Conservation (phyloP, 2,797 vertebrate genomes). For the Taeniopygia guttata region DNA sequence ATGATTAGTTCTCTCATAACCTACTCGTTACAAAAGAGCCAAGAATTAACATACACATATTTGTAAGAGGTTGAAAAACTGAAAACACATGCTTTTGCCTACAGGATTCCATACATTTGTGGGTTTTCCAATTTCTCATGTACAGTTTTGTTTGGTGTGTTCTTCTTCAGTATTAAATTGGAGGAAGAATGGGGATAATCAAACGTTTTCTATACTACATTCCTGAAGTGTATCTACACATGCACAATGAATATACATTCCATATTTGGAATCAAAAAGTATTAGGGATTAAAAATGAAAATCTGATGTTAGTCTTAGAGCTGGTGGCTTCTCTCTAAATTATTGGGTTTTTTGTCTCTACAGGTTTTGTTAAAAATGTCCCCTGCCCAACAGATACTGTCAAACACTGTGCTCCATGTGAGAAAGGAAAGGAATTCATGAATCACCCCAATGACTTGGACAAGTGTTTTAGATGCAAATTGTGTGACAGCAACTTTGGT, state of each 20-base stretch:
- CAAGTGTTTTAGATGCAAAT: background rate
- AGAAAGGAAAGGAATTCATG: slow-evolving; percentile 9
- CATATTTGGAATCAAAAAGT: background rate
- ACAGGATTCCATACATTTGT: background rate
- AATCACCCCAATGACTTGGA: background rate
- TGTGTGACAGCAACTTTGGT: slow-evolving; percentile 6
- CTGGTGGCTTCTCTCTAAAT: background rate
- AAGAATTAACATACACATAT: background rate
- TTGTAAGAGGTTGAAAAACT: background rate
- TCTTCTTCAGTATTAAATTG: background rate
- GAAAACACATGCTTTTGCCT: background rate
- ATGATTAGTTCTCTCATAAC: background rate
- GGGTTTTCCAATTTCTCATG: background rate
- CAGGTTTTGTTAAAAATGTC: slow-evolving; percentile 36
- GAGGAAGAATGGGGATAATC: background rate
- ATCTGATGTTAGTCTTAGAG: background rate
- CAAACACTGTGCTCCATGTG: background rate
- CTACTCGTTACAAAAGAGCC: background rate
- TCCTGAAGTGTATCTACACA: background rate
- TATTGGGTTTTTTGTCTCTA: background rate
- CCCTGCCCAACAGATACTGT: background rate
- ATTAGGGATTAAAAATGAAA: background rate
- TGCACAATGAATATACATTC: background rate
- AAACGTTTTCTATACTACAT: background rate
- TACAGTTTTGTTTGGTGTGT: background rate